phyloP scores from a whole-genome alignment of 2,113 vertebrate species.

The Nothoprocta perdicaria region DNA sequence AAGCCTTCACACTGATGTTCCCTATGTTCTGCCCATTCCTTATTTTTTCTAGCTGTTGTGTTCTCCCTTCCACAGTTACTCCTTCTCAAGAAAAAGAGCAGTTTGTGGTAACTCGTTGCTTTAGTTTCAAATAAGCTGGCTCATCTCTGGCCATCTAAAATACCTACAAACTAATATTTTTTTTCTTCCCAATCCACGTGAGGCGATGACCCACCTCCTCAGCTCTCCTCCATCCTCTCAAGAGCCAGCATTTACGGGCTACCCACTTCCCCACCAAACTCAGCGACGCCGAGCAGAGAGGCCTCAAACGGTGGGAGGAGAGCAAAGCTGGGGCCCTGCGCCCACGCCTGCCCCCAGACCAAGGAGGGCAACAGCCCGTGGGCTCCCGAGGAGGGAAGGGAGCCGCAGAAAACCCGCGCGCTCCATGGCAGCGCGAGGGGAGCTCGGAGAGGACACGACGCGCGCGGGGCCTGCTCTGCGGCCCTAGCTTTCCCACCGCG shows the following conservation, averaged over 20 bases:
- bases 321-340: background rate
- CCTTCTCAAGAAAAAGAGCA: background rate
- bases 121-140: background rate
- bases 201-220: background rate
- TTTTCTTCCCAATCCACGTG: background rate
- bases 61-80: background rate
- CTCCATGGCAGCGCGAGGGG: background rate
- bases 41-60: background rate
- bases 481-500: conserved; percentile 1
- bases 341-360: background rate
- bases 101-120: background rate
- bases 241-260: background rate
- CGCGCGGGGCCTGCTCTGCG: background rate
- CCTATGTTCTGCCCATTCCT: background rate
- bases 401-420: background rate
- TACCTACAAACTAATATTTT: background rate
- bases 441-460: conserved; percentile 43
- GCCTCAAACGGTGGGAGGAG: background rate
- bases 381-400: conserved; percentile 14
- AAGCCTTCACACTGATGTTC: background rate
- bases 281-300: background rate
- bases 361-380: background rate
- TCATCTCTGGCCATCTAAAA: background rate
- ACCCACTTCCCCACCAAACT: background rate
- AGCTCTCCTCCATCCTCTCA: background rate